Percentiles rank a stretch among this genome's conserved stretches.
phyloP scores from a whole-genome alignment of 2,797 vertebrate genomes.

The Sus cebifrons region DNA sequence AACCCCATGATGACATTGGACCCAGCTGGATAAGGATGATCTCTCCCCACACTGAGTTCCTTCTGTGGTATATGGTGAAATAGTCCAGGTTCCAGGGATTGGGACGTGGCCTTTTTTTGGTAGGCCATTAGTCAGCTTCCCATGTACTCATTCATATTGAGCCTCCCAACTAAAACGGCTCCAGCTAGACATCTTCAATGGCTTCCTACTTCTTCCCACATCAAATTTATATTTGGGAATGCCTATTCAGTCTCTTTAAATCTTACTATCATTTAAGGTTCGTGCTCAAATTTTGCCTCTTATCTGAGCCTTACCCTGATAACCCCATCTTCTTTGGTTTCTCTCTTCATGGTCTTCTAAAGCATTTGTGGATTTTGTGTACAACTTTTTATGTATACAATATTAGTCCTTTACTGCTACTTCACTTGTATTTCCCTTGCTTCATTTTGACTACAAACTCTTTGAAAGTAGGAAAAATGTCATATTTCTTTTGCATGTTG shows the following conservation, averaged over 20 bases:
- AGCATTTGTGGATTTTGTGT: not conserved
- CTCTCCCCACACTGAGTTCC: not conserved
- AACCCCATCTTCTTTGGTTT: not conserved
- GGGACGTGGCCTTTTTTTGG: not conserved
- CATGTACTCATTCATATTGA: not conserved
- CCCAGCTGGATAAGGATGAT: not conserved
- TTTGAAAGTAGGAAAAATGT: constrained; percentile 35
- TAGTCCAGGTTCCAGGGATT: not conserved
- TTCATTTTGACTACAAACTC: constrained; percentile 3
- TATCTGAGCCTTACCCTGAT: not conserved
- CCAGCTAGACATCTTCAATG: not conserved
- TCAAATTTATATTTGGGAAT: not conserved
- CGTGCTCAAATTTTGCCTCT: not conserved
- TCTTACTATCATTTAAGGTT: not conserved
- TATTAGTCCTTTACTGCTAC: constrained; percentile 28
- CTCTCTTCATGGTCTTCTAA: not conserved
- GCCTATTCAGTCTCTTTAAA: not conserved
- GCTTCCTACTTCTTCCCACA: not conserved
- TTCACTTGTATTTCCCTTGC: not conserved
- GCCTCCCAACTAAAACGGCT: not conserved
- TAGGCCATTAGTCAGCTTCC: not conserved
- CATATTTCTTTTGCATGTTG: not conserved
- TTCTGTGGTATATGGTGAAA: not conserved
- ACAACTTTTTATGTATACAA: not conserved
- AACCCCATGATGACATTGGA: not conserved